Conservation (phyloP, 2,797 vertebrate species). For the Sebastes steindachneri region DNA sequence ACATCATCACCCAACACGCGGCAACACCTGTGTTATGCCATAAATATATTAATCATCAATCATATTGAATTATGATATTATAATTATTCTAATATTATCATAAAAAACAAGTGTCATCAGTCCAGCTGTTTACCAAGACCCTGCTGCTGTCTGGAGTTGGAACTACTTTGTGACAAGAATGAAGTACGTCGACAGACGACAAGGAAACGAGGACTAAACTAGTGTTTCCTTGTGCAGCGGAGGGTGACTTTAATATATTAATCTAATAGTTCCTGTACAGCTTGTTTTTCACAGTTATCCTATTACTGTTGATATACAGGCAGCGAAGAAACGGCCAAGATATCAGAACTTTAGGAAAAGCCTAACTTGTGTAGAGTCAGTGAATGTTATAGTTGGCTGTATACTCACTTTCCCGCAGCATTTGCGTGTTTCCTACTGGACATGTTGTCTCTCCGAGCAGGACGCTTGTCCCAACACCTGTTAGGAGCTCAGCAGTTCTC, state of each 20-base stretch:
- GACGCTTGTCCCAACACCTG: conserved; percentile 66
- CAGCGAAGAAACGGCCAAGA: neutral
- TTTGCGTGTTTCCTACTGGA: conserved; percentile 79
- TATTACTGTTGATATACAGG: neutral
- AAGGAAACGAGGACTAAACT: neutral
- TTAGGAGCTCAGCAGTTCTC: conserved; percentile 14
- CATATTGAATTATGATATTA: neutral
- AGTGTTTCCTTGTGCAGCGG: neutral
- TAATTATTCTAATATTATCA: neutral
- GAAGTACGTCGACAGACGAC: neutral
- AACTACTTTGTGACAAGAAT: neutral
- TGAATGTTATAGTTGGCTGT: neutral
- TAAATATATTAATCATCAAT: neutral
- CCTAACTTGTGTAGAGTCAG: neutral
- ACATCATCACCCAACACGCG: neutral
- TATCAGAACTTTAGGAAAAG: neutral
- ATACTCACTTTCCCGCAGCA: conserved; percentile 76
- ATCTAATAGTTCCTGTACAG: neutral
- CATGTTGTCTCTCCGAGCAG: conserved; percentile 62
- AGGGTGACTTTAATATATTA: neutral
- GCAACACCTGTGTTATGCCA: neutral
- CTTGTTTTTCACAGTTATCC: neutral
- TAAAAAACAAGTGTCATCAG: neutral
- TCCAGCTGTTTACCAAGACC: neutral
- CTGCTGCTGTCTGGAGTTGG: neutral